A percentile compares a stretch with the other conserved stretches of the same genome.
phyloP scores from a whole-genome alignment of 2,113 vertebrate genomes.

The Myrmecobius fasciatus region DNA sequence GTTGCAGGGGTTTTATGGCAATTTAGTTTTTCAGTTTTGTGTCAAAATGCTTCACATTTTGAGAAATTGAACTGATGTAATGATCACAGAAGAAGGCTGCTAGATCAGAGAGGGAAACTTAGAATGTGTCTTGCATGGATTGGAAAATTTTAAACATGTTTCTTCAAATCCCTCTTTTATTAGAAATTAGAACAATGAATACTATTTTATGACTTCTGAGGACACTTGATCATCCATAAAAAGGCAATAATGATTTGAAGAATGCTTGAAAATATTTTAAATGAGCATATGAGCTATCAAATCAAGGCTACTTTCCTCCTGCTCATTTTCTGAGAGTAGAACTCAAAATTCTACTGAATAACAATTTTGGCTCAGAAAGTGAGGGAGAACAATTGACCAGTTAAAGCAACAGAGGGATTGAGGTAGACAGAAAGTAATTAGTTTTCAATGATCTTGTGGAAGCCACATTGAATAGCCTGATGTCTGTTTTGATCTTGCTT shows the following conservation, averaged over 20 bases:
- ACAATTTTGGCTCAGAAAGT: constrained; percentile 38
- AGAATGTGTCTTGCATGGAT: not conserved
- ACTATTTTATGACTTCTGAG: constrained; percentile 28
- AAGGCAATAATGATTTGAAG: constrained; percentile 19
- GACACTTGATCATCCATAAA: not conserved
- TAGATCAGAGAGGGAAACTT: constrained; percentile 15
- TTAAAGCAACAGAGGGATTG: constrained; percentile 63
- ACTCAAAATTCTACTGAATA: constrained; percentile 5
- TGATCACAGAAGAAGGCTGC: not conserved
- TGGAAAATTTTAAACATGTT: constrained; percentile 50
- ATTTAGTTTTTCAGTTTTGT: constrained; percentile 2
- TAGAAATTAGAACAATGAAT: constrained; percentile 39
- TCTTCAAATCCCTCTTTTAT: constrained; percentile 29
- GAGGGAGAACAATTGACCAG: constrained; percentile 58
- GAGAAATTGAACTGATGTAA: constrained; percentile 53
- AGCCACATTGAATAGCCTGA: constrained; percentile 71
- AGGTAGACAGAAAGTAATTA: constrained; percentile 78
- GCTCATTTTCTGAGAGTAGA: constrained; percentile 35
- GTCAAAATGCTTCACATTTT: constrained; percentile 9
- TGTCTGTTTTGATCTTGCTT: constrained; percentile 80
- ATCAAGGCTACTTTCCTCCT: not conserved
- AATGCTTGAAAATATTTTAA: constrained; percentile 6
- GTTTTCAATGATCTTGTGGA: constrained; percentile 80
- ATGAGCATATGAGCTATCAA: constrained; percentile 4
- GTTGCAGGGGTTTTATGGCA: constrained; percentile 10